Percentiles rank a stretch among this genome's conserved stretches.
Conservation (phyloP, 1,140 invertebrate genomes). For the Patella vulgata region DNA sequence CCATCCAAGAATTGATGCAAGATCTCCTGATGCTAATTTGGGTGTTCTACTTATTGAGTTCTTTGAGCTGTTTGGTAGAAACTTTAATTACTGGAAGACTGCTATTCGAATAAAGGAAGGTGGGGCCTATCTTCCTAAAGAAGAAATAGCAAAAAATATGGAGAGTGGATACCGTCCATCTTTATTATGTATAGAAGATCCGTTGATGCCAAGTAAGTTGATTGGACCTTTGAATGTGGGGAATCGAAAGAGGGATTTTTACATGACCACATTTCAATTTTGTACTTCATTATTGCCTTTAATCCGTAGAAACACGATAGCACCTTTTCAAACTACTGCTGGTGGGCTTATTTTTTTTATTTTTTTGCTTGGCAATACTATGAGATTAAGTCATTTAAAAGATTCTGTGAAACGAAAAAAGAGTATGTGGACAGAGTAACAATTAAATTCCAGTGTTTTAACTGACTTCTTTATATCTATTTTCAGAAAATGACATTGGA, state of each 20-base stretch:
- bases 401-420: no score
- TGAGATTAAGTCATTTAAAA: no score
- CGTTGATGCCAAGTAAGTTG: constrained; percentile 80
- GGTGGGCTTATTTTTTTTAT: no score
- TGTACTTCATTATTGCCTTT: background rate
- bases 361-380: no score
- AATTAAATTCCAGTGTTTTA: no score
- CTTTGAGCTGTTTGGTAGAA: constrained; percentile 95
- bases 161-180: constrained; percentile 92
- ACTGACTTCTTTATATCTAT: no score
- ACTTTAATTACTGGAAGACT: constrained; percentile 95
- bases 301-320: background rate
- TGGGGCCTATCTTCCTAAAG: constrained; percentile 93
- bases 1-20: constrained; percentile 76
- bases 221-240: no score
- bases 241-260: no score
- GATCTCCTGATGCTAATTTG: constrained; percentile 76
- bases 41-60: constrained; percentile 97
- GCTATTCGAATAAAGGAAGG: constrained; percentile 95
- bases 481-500: constrained; percentile 94
- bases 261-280: background rate
- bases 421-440: no score
- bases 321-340: background rate
- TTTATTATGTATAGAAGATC: constrained; percentile 96
- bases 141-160: constrained; percentile 91